Conservation (phyloP, 64 coral and sea anemone species). For the Pocillopora verrucosa region DNA sequence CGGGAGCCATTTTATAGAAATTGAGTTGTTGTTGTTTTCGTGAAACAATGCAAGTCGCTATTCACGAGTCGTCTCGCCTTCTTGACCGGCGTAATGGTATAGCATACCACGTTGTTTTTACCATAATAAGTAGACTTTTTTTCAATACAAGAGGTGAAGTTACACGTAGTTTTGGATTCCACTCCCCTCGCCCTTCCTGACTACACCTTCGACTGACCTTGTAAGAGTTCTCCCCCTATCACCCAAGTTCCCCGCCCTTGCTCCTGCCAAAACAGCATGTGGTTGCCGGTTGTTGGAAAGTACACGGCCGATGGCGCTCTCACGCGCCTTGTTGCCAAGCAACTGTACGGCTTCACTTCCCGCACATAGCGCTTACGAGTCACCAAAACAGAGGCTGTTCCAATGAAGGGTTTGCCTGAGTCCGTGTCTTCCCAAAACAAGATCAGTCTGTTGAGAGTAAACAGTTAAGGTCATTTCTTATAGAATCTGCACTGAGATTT, state of each 20-base stretch:
- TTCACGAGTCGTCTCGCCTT: no score
- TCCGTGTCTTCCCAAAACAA: slow-evolving; percentile 79
- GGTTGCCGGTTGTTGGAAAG: slow-evolving; percentile 45
- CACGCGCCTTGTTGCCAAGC: slow-evolving; percentile 43
- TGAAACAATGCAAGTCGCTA: no score
- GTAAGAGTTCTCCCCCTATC: slow-evolving; percentile 71
- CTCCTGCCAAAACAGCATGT: slow-evolving; percentile 84
- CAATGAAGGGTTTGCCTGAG: slow-evolving; percentile 51
- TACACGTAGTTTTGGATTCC: no score
- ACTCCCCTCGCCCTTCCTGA: no score
- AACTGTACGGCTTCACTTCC: slow-evolving; percentile 40
- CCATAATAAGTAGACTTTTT: no score
- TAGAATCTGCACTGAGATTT: no score
- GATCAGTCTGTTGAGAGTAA: slow-evolving; percentile 45
- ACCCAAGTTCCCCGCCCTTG: slow-evolving; percentile 40
- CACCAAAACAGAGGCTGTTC: slow-evolving; percentile 34
- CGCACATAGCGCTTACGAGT: slow-evolving; percentile 23
- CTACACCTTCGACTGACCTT: slow-evolving; percentile 12
- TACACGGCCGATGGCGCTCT: slow-evolving; percentile 59
- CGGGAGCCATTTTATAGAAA: no score
- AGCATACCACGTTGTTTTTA: no score
- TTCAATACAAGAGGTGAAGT: no score
- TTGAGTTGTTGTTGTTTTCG: no score
- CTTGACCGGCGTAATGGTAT: no score
- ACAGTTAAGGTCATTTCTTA: neutral